phyloP scores from a whole-genome alignment of 2,797 vertebrate genomes.

The Xenopus petersii region DNA sequence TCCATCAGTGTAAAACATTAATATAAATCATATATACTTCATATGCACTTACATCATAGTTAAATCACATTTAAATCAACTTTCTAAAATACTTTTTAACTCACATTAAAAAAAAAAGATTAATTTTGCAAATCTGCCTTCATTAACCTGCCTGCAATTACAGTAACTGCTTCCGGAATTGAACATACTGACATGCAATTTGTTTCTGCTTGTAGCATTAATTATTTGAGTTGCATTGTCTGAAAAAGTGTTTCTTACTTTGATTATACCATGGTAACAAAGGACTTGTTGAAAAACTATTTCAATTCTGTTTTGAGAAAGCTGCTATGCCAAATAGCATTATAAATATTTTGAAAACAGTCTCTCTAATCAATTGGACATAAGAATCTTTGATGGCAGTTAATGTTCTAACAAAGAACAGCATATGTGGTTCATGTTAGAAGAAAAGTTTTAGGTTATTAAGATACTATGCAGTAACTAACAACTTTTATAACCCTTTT shows the following conservation, averaged over 20 bases:
- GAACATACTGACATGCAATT: background rate
- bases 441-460: conserved; percentile 21
- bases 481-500: conserved; percentile 32
- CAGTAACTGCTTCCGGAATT: background rate
- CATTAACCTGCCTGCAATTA: background rate
- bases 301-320: background rate
- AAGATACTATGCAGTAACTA: conserved; percentile 3
- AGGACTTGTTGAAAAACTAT: background rate
- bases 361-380: conserved; percentile 16
- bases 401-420: conserved; percentile 25
- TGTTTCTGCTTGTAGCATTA: background rate
- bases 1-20: too few species aligned
- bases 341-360: conserved; percentile 21
- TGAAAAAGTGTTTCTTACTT: background rate
- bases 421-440: conserved; percentile 23
- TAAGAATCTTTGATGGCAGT: background rate
- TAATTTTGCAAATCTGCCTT: background rate
- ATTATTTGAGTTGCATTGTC: background rate
- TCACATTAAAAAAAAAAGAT: background rate
- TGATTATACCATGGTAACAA: background rate
- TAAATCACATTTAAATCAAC: too few species aligned
- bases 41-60: too few species aligned
- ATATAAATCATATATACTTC: too few species aligned
- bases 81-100: too few species aligned
- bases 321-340: background rate